Evolutionary conservation across 2,113 vertebrate genomes (phyloP).

Genomic region (Cranoglanis bouderius): DNA sequence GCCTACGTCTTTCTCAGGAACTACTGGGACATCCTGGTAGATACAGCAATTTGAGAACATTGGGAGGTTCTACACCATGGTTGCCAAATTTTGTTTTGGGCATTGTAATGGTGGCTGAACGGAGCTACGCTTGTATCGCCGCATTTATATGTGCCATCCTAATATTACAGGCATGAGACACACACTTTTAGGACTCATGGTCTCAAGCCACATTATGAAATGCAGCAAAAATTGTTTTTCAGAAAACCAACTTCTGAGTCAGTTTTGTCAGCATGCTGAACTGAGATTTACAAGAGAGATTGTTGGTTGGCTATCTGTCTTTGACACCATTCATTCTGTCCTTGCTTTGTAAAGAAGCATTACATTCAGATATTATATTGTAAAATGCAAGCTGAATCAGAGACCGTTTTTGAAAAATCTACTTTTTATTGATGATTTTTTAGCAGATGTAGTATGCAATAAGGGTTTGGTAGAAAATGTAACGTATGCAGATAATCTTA

Average conservation of each 20-base stretch:
- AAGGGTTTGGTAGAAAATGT: neutral
- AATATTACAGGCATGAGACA: too few relatives aligned
- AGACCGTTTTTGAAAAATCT: neutral
- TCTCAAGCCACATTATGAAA: neutral
- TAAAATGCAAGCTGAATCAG: neutral
- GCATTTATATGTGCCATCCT: too few relatives aligned
- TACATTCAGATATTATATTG: too few relatives aligned
- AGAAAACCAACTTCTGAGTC: neutral
- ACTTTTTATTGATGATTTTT: neutral
- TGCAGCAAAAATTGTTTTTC: neutral
- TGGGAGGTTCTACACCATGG: neutral
- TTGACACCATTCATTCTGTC: neutral
- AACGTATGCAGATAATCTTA: neutral
- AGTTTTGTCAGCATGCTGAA: neutral
- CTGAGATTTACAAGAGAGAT: neutral
- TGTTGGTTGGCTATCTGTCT: neutral
- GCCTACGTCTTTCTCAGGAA: neutral
- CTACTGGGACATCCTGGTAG: neutral
- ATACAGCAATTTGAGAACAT: neutral
- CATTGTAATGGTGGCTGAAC: too few relatives aligned
- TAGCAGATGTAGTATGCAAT: neutral
- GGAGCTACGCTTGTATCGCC: too few relatives aligned
- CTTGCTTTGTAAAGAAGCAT: too few relatives aligned
- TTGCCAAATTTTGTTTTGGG: constrained; percentile 2
- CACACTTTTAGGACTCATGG: neutral